Conservation (phyloP, 2,888 invertebrate species). For the Bombylius discolor region DNA sequence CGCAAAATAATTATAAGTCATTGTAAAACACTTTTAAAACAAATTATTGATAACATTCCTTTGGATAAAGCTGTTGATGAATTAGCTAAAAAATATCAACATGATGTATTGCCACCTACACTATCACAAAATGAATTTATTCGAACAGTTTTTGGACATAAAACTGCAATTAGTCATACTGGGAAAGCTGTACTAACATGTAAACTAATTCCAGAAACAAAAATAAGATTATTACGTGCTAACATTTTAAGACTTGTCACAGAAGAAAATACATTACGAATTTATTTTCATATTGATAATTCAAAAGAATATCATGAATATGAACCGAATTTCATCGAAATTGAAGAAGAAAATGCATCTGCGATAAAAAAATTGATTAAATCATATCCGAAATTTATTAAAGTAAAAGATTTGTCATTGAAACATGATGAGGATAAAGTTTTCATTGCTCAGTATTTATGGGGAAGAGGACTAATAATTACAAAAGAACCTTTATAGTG, state of each 20-base stretch:
- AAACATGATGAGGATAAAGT: constrained; percentile 52
- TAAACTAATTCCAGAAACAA: constrained; percentile 38
- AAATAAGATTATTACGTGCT: constrained; percentile 46
- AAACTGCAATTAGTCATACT: constrained; percentile 49
- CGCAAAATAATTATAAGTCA: constrained; percentile 41
- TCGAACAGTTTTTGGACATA: constrained; percentile 59
- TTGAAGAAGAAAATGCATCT: constrained; percentile 52
- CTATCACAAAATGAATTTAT: constrained; percentile 50
- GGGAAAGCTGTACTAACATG: constrained; percentile 36
- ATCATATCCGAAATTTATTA: constrained; percentile 63
- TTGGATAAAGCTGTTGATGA: constrained; percentile 72
- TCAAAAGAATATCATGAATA: constrained; percentile 71
- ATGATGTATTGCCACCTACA: constrained; percentile 78
- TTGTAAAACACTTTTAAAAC: constrained; percentile 43
- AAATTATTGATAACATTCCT: constrained; percentile 47
- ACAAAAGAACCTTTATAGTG: constrained; percentile 29
- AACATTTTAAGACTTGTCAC: constrained; percentile 47
- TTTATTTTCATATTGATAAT: constrained; percentile 80
- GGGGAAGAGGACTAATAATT: constrained; percentile 71
- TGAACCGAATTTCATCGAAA: constrained; percentile 63
- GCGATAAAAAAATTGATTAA: constrained; percentile 58
- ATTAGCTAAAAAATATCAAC: constrained; percentile 70
- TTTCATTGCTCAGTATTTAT: constrained; percentile 54
- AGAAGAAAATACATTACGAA: constrained; percentile 46
- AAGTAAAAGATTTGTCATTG: constrained; percentile 58